Base-by-base conservation (phyloP, 1,140 invertebrate genomes). In the Homalodisca vitripennis region DNA sequence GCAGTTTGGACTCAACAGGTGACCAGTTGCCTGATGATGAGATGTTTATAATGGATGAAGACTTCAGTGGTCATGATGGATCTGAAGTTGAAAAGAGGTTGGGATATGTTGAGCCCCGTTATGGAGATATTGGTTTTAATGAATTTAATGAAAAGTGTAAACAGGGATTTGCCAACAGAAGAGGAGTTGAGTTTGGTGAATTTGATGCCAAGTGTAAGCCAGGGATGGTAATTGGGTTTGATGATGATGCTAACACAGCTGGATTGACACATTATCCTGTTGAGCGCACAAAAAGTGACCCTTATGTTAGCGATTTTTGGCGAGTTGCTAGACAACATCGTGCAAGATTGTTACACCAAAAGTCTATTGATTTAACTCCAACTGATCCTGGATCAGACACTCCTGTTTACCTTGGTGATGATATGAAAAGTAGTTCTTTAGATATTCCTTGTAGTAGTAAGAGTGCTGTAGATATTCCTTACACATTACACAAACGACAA, bases 201-300 rank as follows among this genome's bases (percentile, higher is more conserved):
- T 83, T 82, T 68, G 78, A 82, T 67, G 81, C 82, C 0, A 84
- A 83, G 72, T 77, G 82, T 41, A 75, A 80, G 53, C 80, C 79
- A 0, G 79, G 82, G 1, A 69, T 80, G 2, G 80, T 83, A 0
- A 68, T 83, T 13, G 82, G 82, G 2, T 82, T 81, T 72, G 73
- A 72, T 29, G 65, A 75, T 2, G 74, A 79, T 0, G 75, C 80
- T 17, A 89, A 91, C 75, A 85, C 85, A 20, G 88, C 89, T 0
- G 34, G 29, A 55, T 29, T 66, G n/a, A 41, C 20, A 26, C 72
- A 70, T 46, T 71, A 71, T 55, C 72, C 71, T 17, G 89, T 93
- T 0, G 91, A 92, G 78, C 82, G 91, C 67, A 92, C 91, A 6
- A 93, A 92, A 77, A 92, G 90, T 73, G 92, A 93, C 82, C 91